Evolutionary conservation across 1,140 invertebrate species (phyloP), one percentile per base, ranked within the genome.

Genomic region (Pachyrhynchus sulphureomaculatus): DNA sequence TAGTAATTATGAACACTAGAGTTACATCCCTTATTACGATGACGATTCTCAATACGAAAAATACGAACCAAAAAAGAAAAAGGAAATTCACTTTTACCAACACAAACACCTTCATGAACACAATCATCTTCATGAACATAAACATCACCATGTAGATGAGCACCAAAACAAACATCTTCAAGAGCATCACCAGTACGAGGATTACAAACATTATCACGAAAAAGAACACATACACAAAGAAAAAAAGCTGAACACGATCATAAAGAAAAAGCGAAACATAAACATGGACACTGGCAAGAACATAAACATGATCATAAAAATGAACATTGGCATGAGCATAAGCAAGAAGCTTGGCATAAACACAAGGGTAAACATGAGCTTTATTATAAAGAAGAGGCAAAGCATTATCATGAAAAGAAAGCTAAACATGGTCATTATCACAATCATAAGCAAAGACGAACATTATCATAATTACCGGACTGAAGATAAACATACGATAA

Each of bases 31-130:
- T 12, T 24, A 45, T 24, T n/a, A 45, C n/a, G 20, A 45, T 21
- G 42, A 32, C 9, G 29, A 48, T 48, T 0, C n/a, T 32, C 45
- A 21, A 6, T 3, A 42, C 4, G 15, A 48, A 21, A 24, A 48
- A 17, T 21, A 54, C 24, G 36, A 54, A 26, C 23, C 29, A 44
- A n/a, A 21, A 8, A 58, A 62, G 42, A 36, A 52, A 24, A 58
- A 57, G 10, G 54, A 57, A 36, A 45, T 64, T 32, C 61, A 64
- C 18, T 64, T 57, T 32, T 54, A 64, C 24, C 44, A 64, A 15
- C 61, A 64, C 32, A 51, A 64, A 34, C 61, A 64, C 3, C 36
- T 64, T 10, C 61, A 64, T 39, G 55, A 64, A 29, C 61, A 64
- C 23, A 48, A 64, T 1, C 61, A 64, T 34, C 17, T 37, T 23